Evolutionary conservation across 2,888 invertebrate genomes (phyloP).

Genomic region (Agrochola lota): DNA sequence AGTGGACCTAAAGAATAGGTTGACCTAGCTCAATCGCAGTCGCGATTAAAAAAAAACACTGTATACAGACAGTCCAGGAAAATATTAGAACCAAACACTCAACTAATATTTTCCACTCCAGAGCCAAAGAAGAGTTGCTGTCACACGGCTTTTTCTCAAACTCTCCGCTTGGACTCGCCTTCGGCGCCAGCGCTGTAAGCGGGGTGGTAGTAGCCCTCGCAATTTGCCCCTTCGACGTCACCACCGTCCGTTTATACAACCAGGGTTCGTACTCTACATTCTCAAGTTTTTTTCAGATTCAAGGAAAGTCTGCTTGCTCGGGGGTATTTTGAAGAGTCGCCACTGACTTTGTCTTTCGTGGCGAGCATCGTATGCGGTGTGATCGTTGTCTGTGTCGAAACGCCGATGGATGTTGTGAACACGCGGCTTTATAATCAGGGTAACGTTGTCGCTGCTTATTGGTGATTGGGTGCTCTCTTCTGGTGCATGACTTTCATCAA

Average conservation of each 20-base stretch:
- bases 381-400: conserved; percentile 94
- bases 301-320: conserved; percentile 77
- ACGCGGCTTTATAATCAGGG: conserved; percentile 97
- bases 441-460: conserved; percentile 74
- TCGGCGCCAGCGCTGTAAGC: conserved; percentile 93
- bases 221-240: conserved; percentile 97
- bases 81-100: conserved; percentile 31
- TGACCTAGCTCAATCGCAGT: not conserved
- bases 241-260: conserved; percentile 96
- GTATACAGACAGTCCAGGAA: not conserved
- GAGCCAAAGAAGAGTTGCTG: conserved; percentile 83
- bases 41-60: not conserved
- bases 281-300: conserved; percentile 78
- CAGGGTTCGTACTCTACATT: conserved; percentile 91
- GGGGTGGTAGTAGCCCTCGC: conserved; percentile 93
- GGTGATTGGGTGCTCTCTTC: conserved; percentile 26
- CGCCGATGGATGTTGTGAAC: conserved; percentile 96
- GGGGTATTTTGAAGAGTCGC: conserved; percentile 87
- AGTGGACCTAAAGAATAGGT: not conserved
- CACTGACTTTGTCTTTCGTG: conserved; percentile 92
- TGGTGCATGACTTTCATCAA: conserved; percentile 34
- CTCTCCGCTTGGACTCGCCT: conserved; percentile 83
- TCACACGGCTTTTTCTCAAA: conserved; percentile 75
- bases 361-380: conserved; percentile 95
- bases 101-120: conserved; percentile 68